phyloP scores from a whole-genome alignment of 2,797 vertebrate genomes.

The Ambastaia sidthimunki region DNA sequence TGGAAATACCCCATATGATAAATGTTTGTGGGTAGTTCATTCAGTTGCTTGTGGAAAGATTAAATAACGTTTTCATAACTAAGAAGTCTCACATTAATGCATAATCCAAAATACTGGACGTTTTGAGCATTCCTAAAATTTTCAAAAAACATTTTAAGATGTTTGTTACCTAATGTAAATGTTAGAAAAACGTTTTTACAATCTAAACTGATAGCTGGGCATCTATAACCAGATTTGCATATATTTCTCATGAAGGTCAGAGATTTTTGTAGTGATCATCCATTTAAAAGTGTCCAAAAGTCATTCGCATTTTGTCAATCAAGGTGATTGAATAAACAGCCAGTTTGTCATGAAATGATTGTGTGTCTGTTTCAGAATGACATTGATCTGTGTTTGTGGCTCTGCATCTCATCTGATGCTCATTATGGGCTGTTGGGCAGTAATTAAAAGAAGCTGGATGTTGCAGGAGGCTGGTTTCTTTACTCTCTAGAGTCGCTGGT shows the following conservation, averaged over 20 bases:
- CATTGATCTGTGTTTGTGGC: slow-evolving; percentile 37
- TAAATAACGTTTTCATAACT: neutral
- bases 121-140: too few relatives aligned
- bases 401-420: slow-evolving; percentile 47
- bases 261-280: neutral
- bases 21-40: too few relatives aligned
- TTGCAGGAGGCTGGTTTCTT: slow-evolving; percentile 21
- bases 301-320: slow-evolving; percentile 26
- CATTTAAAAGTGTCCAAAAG: slow-evolving; percentile 2
- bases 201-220: too few relatives aligned
- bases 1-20: neutral
- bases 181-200: too few relatives aligned
- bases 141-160: too few relatives aligned
- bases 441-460: slow-evolving; percentile 51
- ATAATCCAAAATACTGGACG: too few relatives aligned
- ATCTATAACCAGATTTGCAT: neutral
- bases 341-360: slow-evolving; percentile 14
- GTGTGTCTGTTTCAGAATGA: slow-evolving; percentile 38
- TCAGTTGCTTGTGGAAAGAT: too few relatives aligned
- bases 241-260: slow-evolving; percentile 4
- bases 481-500: slow-evolving; percentile 14
- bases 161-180: too few relatives aligned
- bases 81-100: too few relatives aligned
- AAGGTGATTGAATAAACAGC: slow-evolving; percentile 28
- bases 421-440: slow-evolving; percentile 44